A percentile compares a stretch with the other conserved stretches of the same genome.
phyloP scores from a whole-genome alignment of 2,113 vertebrate genomes.

The Heliornis fulica region DNA sequence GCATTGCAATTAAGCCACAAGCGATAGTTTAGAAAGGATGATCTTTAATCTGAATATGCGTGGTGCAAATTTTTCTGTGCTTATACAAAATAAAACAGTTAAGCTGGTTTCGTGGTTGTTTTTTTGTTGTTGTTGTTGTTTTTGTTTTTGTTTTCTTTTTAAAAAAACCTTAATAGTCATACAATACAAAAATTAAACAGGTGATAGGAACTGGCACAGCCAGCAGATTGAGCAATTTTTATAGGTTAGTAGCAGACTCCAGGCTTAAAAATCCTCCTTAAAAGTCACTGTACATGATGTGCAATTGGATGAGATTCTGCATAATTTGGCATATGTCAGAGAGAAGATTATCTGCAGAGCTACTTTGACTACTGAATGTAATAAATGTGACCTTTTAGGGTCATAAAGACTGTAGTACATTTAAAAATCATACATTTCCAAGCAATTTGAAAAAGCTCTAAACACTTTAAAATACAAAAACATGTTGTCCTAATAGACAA shows the following conservation, averaged over 20 bases:
- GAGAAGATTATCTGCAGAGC: not conserved
- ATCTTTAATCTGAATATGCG: not conserved
- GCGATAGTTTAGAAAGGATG: not conserved
- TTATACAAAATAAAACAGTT: not conserved
- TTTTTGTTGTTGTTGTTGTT: too few relatives aligned
- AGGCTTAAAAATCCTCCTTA: conserved; percentile 5
- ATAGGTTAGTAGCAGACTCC: conserved; percentile 35
- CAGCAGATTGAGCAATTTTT: conserved; percentile 1
- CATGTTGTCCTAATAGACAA: not conserved
- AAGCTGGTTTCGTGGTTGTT: not conserved
- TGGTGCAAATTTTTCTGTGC: not conserved
- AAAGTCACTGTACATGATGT: conserved; percentile 37
- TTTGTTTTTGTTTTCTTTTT: not conserved
- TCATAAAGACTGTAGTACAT: not conserved
- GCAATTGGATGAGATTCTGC: conserved; percentile 42
- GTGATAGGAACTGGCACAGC: not conserved
- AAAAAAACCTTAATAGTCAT: not conserved
- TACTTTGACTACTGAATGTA: conserved; percentile 18
- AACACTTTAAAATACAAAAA: not conserved
- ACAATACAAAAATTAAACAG: not conserved
- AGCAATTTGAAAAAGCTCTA: not conserved
- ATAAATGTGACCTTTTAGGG: conserved; percentile 9
- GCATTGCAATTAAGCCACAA: not conserved
- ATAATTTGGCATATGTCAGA: conserved; percentile 40
- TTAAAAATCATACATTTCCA: not conserved